Base-by-base conservation (phyloP, 2,888 invertebrate species). In the Candidula unifasciata region DNA sequence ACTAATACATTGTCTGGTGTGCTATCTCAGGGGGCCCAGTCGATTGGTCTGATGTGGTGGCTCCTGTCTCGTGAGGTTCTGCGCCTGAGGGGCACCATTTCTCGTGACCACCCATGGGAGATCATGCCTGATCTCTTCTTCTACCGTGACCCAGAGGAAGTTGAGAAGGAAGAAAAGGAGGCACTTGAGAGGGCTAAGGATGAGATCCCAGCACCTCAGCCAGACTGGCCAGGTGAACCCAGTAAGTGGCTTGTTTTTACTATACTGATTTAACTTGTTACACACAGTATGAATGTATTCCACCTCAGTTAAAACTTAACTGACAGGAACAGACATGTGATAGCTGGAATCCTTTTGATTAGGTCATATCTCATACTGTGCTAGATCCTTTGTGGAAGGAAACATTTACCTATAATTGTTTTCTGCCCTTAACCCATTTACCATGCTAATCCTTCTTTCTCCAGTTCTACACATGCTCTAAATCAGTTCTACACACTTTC, bases 31-130 rank as follows among this genome's bases (percentile, higher is more conserved):
- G 96, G 97, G 80, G 95, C 96, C 30, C 97, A 98, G 94, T 98
- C 98, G 80, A 97, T 99, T 93, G 99, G 99, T 94, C 95, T 99
- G 90, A 97, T 99, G 97, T 99, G 99, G 99, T 99, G 99, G 99
- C 95, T 99, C 92, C 95, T 99, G 93, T 97, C 99, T 3, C 96
- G 99, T 91, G 99, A 99, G 94, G 95, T 96, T 52, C 95, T 99
- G 66, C 96, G 99, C 89, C 96, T 99, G 83, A 96, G 99, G 82
- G 99, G 99, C 68, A 96, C 96, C 82, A 97, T 99, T 90, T 96
- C 97, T 24, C 96, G 99, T 86, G 97, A 97, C 92, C 96, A 96
- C 88, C 97, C 97, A 89, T 99, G 99, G 98, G 97, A 98, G 87
- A 97, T 99, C 74, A 99, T 99, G 90, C 99, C 99, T 0, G 99